These are phyloP conservation scores for Antedon mediterranea DNA, from an alignment of 53 echinoderm and acorn worm species.

Conservation along the genomic window DNA sequence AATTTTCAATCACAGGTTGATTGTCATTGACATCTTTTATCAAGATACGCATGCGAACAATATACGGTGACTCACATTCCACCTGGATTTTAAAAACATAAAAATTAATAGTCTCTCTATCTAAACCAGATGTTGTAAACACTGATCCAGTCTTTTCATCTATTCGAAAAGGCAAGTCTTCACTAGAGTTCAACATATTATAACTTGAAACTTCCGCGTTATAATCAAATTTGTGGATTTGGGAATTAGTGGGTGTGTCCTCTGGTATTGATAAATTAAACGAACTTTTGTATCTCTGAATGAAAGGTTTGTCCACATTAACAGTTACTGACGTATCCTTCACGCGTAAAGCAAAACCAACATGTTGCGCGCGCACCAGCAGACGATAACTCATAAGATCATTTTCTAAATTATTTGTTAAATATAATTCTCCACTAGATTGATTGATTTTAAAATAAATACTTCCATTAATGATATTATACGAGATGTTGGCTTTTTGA, in stretches of 20 bases:
- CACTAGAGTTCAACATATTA: background rate
- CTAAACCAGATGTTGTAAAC: background rate
- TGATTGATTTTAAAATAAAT: background rate
- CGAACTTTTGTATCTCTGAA: background rate
- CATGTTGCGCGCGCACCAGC: background rate
- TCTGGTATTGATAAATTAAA: background rate
- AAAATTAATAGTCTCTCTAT: background rate
- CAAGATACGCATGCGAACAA: conserved; percentile 39
- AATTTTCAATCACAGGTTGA: conserved; percentile 46
- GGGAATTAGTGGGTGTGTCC: background rate
- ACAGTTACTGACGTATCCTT: background rate
- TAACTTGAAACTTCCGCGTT: background rate
- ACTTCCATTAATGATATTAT: background rate
- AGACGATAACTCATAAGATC: background rate
- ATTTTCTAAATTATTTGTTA: background rate
- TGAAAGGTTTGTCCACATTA: background rate
- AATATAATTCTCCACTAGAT: background rate
- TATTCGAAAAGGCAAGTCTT: background rate
- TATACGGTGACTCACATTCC: background rate
- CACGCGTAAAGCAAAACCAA: background rate
- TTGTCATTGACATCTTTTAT: conserved; percentile 90
- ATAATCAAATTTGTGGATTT: background rate
- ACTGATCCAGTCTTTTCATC: background rate
- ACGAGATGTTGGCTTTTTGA: background rate
- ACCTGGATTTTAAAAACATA: background rate